Evolutionary conservation across 2,888 invertebrate species (phyloP), one percentile per base, ranked within the genome.

Genomic region (Keiferia lycopersicella): DNA sequence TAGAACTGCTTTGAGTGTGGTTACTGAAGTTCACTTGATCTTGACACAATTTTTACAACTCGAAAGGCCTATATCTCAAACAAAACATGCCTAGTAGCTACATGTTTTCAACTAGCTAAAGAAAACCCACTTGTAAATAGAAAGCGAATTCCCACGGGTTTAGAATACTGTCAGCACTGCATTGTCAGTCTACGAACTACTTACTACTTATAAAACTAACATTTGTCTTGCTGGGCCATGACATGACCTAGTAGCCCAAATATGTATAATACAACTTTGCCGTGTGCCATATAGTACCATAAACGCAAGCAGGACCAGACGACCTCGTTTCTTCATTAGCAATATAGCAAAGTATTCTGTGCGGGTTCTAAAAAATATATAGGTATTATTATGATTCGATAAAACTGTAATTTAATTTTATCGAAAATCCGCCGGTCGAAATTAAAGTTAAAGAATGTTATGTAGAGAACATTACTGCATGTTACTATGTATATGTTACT

Each of bases 211-310:
- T 58, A 38, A 58, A 38, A 38, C 39, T 26, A 39, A 66, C 68
- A 67, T 68, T 65, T 68, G 66, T 69, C 66, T 67, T 62, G 68
- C 4, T 34, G 65, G 67, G 67, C 62, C 67, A 41, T 60, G 66
- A 64, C 61, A 58, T 66, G 70, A 69, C 72, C 72, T 50, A 66
- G 68, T 72, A 67, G 64, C 72, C 72, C 63, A 63, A 48, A 63
- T 68, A 62, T 38, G 18, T 41, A 68, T 64, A 69, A 68, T 67
- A 66, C 59, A 53, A 62, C 57, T 7, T 12, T 26, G 45, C 56
- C 39, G 34, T 39, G 39, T 39, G 39, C 20, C 39, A 58, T 26
- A 38, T 18, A 11, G 11, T 3, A 12, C 39, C 20, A 56, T 56
- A 39, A 26, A 26, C 2, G 57, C n/a, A 14, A 18, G 2, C 57